Percentiles rank a stretch among this genome's conserved stretches.
Evolutionary conservation across 2,113 vertebrate genomes (phyloP).

Genomic region (Morone chrysops): DNA sequence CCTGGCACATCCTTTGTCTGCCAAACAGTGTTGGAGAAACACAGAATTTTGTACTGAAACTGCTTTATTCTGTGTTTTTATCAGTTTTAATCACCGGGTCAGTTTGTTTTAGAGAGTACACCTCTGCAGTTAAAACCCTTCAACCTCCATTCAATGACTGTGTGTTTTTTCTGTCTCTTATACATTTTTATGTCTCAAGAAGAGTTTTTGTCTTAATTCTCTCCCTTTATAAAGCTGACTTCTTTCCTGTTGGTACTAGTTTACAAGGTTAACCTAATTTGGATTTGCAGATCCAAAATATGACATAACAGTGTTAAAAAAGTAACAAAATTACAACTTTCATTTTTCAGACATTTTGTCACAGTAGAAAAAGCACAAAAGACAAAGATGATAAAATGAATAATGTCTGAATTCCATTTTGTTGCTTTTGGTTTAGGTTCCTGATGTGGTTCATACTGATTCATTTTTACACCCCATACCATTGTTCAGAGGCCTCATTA

Average conservation of each 20-base stretch:
- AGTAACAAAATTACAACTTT: too few species aligned
- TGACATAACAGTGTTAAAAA: neutral
- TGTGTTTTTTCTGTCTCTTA: too few species aligned
- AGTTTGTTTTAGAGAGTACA: too few species aligned
- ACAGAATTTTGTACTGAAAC: too few species aligned
- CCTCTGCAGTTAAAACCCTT: too few species aligned
- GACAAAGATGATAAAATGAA: neutral
- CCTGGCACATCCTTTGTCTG: too few species aligned
- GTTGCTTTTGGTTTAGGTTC: neutral
- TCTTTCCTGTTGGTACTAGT: neutral
- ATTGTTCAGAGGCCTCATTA: too few species aligned
- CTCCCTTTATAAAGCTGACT: neutral
- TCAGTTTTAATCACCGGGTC: too few species aligned
- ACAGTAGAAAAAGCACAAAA: neutral
- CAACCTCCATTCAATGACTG: too few species aligned
- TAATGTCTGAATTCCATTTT: neutral
- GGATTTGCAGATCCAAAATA: neutral
- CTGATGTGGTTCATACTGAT: neutral
- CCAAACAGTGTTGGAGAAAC: too few species aligned
- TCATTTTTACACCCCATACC: neutral
- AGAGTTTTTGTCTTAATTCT: neutral
- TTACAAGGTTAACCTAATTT: neutral
- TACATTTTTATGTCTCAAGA: too few species aligned
- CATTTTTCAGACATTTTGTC: neutral
- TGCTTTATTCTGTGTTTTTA: too few species aligned